Conservation (phyloP, 2,113 vertebrate genomes). For the Datnioides undecimradiatus region DNA sequence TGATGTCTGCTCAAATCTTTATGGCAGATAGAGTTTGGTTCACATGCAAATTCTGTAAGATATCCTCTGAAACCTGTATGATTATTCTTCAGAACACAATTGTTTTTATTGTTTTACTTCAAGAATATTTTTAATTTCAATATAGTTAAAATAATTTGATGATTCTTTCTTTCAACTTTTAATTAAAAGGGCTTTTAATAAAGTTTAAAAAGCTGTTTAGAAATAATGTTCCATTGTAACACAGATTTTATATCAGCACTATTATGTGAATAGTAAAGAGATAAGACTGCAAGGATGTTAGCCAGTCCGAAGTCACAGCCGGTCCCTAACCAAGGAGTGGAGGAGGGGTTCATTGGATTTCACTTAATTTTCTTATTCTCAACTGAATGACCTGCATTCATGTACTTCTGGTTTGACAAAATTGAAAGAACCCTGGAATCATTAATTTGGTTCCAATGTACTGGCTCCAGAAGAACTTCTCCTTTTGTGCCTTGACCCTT, state of each 20-base stretch:
- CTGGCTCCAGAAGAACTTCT: neutral
- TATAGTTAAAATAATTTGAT: too few relatives aligned
- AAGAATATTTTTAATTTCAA: too few relatives aligned
- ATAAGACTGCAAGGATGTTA: conserved; percentile 7
- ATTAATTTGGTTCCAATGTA: neutral
- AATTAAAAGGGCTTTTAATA: too few relatives aligned
- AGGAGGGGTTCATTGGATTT: neutral
- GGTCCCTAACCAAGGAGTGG: neutral
- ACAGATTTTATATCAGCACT: too few relatives aligned
- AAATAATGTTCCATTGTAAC: too few relatives aligned
- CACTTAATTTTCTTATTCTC: conserved; percentile 21
- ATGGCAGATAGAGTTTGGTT: neutral
- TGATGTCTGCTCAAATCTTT: neutral
- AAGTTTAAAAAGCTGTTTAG: too few relatives aligned
- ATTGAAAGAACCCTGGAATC: neutral
- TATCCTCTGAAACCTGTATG: too few relatives aligned
- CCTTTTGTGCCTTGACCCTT: neutral
- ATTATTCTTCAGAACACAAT: too few relatives aligned
- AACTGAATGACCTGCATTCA: conserved; percentile 15
- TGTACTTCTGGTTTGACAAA: conserved; percentile 13
- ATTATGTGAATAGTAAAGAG: conserved; percentile 24
- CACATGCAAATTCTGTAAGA: too few relatives aligned
- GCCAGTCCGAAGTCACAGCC: conserved; percentile 5
- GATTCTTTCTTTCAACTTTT: too few relatives aligned
- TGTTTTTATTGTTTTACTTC: too few relatives aligned